phyloP scores from a whole-genome alignment of 2,113 vertebrate species.

The Athene noctua region DNA sequence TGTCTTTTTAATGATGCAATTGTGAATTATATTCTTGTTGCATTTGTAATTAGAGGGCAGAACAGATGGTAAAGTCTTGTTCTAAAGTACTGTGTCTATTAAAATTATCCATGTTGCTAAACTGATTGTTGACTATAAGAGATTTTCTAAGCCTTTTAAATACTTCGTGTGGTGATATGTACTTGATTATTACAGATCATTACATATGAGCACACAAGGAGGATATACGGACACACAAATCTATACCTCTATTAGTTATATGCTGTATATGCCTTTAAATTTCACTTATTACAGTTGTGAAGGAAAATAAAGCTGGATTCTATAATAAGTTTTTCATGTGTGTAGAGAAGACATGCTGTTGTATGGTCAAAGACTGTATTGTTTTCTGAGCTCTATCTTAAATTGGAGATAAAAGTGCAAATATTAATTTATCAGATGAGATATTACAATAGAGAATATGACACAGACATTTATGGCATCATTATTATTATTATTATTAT shows the following conservation, averaged over 20 bases:
- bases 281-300: conserved; percentile 48
- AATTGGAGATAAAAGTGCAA: neutral
- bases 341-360: neutral
- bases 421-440: neutral
- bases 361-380: neutral
- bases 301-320: conserved; percentile 59
- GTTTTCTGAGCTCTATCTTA: neutral
- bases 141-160: conserved; percentile 59
- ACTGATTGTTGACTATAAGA: conserved; percentile 60
- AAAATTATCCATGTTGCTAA: conserved; percentile 73
- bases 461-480: neutral
- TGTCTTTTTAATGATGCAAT: conserved; percentile 77
- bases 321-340: neutral
- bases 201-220: conserved; percentile 46
- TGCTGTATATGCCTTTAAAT: conserved; percentile 58
- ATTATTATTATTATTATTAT: neutral
- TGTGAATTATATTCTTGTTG: conserved; percentile 78
- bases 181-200: conserved; percentile 70
- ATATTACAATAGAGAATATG: neutral
- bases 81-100: conserved; percentile 73
- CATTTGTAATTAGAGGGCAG: conserved; percentile 75
- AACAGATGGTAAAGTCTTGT: conserved; percentile 76
- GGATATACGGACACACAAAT: neutral
- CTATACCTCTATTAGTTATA: conserved; percentile 33
- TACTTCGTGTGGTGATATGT: conserved; percentile 41